These are phyloP conservation scores for Nomada lathburiana DNA, from an alignment of 2,888 invertebrate species.

Conservation along the genomic window DNA sequence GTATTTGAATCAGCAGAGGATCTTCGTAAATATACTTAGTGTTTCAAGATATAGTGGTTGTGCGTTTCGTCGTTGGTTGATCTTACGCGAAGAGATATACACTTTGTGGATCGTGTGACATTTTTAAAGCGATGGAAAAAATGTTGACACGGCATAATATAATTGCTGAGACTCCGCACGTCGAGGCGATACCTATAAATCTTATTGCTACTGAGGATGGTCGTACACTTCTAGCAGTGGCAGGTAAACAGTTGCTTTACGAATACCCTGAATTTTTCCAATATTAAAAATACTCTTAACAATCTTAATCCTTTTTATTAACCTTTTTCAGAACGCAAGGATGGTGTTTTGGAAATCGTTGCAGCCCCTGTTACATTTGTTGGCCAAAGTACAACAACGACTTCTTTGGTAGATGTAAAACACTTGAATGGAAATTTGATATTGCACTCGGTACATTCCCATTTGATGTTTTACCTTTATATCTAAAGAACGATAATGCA, in stretches of 20 bases:
- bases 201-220: conserved; percentile 79
- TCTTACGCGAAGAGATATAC: background rate
- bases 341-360: conserved; percentile 76
- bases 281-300: background rate
- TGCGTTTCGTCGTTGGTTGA: background rate
- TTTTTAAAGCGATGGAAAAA: background rate
- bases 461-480: too few relatives aligned
- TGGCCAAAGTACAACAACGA: conserved; percentile 64
- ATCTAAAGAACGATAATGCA: background rate
- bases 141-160: conserved; percentile 68
- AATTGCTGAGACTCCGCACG: conserved; percentile 47
- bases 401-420: conserved; percentile 63
- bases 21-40: conserved; percentile 4
- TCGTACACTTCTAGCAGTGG: conserved; percentile 75
- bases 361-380: conserved; percentile 76
- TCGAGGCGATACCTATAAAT: conserved; percentile 72
- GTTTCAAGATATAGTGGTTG: background rate
- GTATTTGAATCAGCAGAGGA: background rate
- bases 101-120: background rate
- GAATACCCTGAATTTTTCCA: background rate
- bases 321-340: conserved; percentile 71
- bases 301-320: too few relatives aligned
- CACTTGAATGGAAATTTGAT: conserved; percentile 64
- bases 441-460: conserved; percentile 61
- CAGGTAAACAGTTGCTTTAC: conserved; percentile 63